A percentile compares a stretch with the other conserved stretches of the same genome.
These are phyloP conservation scores for Vireo altiloquus DNA, from an alignment of 2,113 vertebrate genomes.

Conservation along the genomic window DNA sequence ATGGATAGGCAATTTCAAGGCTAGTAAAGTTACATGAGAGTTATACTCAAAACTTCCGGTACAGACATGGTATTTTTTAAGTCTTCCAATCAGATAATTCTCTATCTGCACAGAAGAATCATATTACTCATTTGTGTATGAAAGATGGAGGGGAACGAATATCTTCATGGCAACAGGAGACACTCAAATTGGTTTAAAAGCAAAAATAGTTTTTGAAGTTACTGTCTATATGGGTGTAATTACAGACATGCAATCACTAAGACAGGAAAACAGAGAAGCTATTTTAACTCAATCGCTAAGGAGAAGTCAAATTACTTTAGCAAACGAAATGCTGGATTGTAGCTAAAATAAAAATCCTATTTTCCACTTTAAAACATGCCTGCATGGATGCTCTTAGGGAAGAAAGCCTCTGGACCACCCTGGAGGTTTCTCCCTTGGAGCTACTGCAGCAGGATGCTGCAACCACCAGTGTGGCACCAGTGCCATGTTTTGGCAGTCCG, in stretches of 20 bases:
- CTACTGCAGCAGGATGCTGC: rapidly evolving
- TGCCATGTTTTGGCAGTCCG: not conserved
- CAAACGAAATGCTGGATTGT: constrained; percentile 12
- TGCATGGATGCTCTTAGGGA: not conserved
- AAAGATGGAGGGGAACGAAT: not conserved
- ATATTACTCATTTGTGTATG: not conserved
- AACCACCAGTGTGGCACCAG: rapidly evolving
- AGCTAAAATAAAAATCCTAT: not conserved
- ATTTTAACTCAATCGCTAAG: constrained; percentile 56
- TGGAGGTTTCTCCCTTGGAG: not conserved
- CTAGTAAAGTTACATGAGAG: constrained; percentile 51
- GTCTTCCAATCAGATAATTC: not conserved
- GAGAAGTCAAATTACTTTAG: constrained; percentile 44
- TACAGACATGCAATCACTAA: constrained; percentile 42
- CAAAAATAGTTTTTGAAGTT: constrained; percentile 51
- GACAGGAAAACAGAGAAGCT: constrained; percentile 53
- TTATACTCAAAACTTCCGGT: constrained; percentile 47
- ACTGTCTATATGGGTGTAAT: constrained; percentile 45
- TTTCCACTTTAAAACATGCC: not conserved
- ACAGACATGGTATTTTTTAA: not conserved
- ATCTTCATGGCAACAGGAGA: constrained; percentile 50
- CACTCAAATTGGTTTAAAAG: constrained; percentile 21
- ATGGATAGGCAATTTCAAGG: constrained; percentile 47
- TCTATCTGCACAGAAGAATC: not conserved
- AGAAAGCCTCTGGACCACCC: not conserved